phyloP scores from a whole-genome alignment of 2,113 vertebrate genomes.

The Trematocara stigmaticum region DNA sequence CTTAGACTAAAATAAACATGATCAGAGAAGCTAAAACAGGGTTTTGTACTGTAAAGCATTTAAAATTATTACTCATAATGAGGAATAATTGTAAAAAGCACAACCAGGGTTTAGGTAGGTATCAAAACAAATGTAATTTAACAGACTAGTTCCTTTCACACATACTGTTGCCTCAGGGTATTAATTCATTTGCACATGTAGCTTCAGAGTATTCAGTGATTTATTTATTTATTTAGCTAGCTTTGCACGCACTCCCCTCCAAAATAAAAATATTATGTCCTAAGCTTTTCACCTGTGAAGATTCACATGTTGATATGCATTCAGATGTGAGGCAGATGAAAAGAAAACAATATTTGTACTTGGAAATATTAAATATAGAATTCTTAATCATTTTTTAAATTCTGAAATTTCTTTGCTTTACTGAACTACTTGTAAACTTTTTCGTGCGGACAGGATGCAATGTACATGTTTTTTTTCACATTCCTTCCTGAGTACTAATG shows the following conservation, averaged over 20 bases:
- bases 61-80: background rate
- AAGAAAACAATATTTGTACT: background rate
- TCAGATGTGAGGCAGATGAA: background rate
- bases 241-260: background rate
- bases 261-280: background rate
- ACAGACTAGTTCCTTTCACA: background rate
- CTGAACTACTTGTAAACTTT: background rate
- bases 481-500: constrained; percentile 19
- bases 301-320: background rate
- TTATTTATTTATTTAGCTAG: background rate
- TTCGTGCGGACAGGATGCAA: background rate
- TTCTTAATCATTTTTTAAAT: background rate
- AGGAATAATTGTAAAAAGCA: background rate
- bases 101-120: background rate
- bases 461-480: constrained; percentile 1
- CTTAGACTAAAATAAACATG: background rate
- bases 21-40: background rate
- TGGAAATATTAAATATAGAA: background rate
- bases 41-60: background rate
- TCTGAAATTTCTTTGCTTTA: background rate
- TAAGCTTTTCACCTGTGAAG: background rate
- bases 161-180: background rate
- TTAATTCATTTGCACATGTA: background rate
- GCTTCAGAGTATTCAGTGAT: background rate
- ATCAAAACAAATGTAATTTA: background rate